Base-by-base conservation (phyloP, 2,888 invertebrate species). In the Ectropis crepuscularia region DNA sequence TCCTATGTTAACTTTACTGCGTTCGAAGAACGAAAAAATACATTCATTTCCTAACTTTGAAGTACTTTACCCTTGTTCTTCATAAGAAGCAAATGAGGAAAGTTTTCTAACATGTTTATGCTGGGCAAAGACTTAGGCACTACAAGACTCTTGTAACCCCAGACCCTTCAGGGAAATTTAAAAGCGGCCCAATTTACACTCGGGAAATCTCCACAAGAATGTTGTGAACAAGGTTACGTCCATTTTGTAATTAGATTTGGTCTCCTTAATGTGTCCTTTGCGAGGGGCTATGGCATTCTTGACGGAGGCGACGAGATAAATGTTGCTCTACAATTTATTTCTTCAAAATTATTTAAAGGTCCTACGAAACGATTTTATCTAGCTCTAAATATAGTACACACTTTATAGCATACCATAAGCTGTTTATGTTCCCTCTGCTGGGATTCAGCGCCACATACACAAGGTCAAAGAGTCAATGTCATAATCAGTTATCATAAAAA, bases 101-200 rank as follows among this genome's bases (percentile, higher is more conserved):
- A 84, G 75, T 85, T 83, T 78, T 72, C 73, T 73, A 75, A 81
- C 77, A 78, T 76, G 74, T 79, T 80, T 79, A 75, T 50, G 65
- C 65, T 58, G 73, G 78, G 69, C 76, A 72, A 61, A 72, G 73
- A 76, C 78, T 62, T 77, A 81, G 70, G 72, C 69, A 73, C 62
- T 65, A 49, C 49, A 60, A 47, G 50, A 48, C 68, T 77, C 76
- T 74, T 76, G 77, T 77, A 73, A 75, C 71, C 71, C 71, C 68
- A 71, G 73, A 72, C 72, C 80, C 82, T 79, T 79, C 65, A 67
- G 78, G 78, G 79, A 82, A 84, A 86, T 82, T 86, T 76, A 73
- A 78, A 81, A 77, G 71, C 74, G 74, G 72, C 77, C 77, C 77
- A 78, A 81, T 79, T 79, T 77, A 70, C 84, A 81, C 78, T 77